A percentile compares a stretch with the other conserved stretches of the same genome.
These are phyloP conservation scores for Lepus americanus DNA, from an alignment of 2,113 vertebrate species.

Conservation along the genomic window DNA sequence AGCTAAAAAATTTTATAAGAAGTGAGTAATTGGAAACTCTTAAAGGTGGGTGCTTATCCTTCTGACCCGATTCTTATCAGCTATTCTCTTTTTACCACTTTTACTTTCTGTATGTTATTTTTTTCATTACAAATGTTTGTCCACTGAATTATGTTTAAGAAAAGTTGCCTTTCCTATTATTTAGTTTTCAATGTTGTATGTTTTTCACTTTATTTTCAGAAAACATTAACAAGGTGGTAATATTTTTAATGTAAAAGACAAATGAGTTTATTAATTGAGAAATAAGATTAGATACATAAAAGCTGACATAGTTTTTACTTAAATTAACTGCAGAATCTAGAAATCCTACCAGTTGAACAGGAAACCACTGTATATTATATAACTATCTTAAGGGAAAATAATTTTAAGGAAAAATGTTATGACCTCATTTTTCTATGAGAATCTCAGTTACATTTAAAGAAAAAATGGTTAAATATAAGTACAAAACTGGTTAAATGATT, in stretches of 20 bases:
- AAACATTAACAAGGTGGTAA: neutral
- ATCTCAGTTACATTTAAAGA: neutral
- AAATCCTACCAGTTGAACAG: neutral
- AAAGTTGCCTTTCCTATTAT: neutral
- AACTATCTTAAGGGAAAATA: conserved; percentile 2
- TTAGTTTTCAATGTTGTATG: neutral
- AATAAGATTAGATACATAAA: conserved; percentile 33
- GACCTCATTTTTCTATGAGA: neutral
- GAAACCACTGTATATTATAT: neutral
- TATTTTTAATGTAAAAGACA: conserved; percentile 26
- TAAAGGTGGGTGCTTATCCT: neutral
- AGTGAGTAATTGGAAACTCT: neutral
- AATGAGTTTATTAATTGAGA: neutral
- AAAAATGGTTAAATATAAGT: neutral
- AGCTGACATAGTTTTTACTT: neutral
- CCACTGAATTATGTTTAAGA: neutral
- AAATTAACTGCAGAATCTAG: conserved; percentile 25
- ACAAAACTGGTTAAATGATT: neutral
- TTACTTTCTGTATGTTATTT: neutral
- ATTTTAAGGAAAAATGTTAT: neutral
- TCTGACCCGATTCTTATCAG: neutral
- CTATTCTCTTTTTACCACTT: neutral
- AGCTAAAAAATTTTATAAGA: neutral
- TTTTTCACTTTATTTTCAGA: conserved; percentile 7
- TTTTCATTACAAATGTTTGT: conserved; percentile 10